Base-by-base conservation (phyloP, 2,113 vertebrate species). In the Passer montanus region DNA sequence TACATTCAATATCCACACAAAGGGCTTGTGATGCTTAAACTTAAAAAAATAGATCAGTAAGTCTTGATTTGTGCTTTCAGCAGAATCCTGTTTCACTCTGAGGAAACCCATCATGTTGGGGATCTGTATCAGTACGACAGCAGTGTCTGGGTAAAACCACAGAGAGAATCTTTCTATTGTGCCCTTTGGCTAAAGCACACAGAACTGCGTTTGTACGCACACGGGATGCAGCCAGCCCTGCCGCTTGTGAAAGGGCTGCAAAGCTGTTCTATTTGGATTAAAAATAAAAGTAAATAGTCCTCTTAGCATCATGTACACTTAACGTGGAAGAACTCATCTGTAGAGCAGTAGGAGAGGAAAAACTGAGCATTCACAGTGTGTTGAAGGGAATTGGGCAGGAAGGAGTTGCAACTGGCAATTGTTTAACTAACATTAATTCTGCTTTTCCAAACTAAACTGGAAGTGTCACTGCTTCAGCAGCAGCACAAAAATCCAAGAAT, bases 241-340 rank as follows among this genome's bases (percentile, higher is more conserved):
- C 27, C 82, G 49, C 68, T 93, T 84, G 31, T 35, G 56, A 90
- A 89, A 84, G 28, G 64, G 24, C 14, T 74, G 47, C 68, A 88
- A 96, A 96, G 85, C 85, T 94, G 41, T 72, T 96, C 60, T 77
- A 30, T 56, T 78, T 30, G 47, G 75, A 95, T 90, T 88, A 93
- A 93, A 94, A 94, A 87, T 47, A 85, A 83, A 72, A 90, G 72
- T 80, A 86, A 90, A 84, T 52, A 80, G 39, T 75, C 37, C 24
- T 83, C 39, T 75, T 67, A 46, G 28, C 53, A 17, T 35, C 74
- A n/a, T 13, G 52, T 33, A 70, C 13, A 63, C 70, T 77, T 72
- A 44, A 23, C 10, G 5, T n/a, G 10, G 41, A 92, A 83, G 68
- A 70, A 49, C 17, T 41, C 50, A 63, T 59, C 55, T 80, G 59